A percentile compares a stretch with the other conserved stretches of the same genome.
phyloP scores from a whole-genome alignment of 2,888 invertebrate genomes.

The Nowickia ferox region DNA sequence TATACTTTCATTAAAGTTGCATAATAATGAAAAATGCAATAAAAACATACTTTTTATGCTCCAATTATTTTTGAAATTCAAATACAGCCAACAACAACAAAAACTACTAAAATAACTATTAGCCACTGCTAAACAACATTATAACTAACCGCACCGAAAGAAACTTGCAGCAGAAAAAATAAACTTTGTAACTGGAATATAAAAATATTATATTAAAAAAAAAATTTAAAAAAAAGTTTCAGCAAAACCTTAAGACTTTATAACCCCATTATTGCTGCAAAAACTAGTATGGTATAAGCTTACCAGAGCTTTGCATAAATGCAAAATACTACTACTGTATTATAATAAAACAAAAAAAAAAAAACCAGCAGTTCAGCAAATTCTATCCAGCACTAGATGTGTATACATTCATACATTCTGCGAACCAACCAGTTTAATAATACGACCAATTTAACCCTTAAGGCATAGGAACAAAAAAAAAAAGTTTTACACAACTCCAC shows the following conservation, averaged over 20 bases:
- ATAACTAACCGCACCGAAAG: slow-evolving; percentile 48
- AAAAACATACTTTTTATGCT: slow-evolving; percentile 66
- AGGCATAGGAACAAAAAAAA: slow-evolving; percentile 60
- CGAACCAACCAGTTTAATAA: slow-evolving; percentile 56
- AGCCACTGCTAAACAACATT: slow-evolving; percentile 61
- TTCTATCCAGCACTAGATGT: slow-evolving; percentile 22
- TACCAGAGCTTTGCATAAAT: slow-evolving; percentile 67
- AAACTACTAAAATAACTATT: slow-evolving; percentile 39
- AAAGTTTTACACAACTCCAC: slow-evolving; percentile 7
- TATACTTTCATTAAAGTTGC: slow-evolving; percentile 61
- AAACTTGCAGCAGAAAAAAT: slow-evolving; percentile 22
- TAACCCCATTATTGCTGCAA: slow-evolving; percentile 59
- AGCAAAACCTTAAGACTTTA: slow-evolving; percentile 61
- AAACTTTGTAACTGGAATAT: slow-evolving; percentile 42
- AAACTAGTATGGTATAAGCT: slow-evolving; percentile 42
- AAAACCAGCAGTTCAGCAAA: slow-evolving; percentile 3
- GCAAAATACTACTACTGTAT: slow-evolving; percentile 50
- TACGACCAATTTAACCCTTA: slow-evolving; percentile 67
- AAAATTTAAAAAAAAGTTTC: slow-evolving; percentile 19
- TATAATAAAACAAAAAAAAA: slow-evolving; percentile 20
- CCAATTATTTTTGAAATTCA: slow-evolving; percentile 59
- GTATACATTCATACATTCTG: slow-evolving; percentile 10
- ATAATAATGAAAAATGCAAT: slow-evolving; percentile 54
- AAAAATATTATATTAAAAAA: slow-evolving; percentile 12
- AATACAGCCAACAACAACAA: slow-evolving; percentile 37